Evolutionary conservation across 2,113 vertebrate species (phyloP), one percentile per base, ranked within the genome.

Genomic region (Strix uralensis): DNA sequence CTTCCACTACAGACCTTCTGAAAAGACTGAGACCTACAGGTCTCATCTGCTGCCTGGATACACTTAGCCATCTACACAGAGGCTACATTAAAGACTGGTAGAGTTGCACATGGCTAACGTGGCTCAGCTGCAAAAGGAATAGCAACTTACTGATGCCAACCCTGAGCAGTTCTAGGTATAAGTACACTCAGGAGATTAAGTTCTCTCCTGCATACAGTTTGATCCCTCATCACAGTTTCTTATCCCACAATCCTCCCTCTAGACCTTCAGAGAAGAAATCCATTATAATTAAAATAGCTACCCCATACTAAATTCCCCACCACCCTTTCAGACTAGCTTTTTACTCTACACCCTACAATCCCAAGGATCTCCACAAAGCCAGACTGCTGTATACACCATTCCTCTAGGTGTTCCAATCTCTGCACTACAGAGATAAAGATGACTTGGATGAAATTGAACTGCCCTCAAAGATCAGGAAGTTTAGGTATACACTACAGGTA

Each of bases 21-120:
- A 72, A 81, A 72, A 40, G 18, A 26, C n/a, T 7, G 13, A 78
- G 26, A 36, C 21, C 20, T 9, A 40, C 38, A 49, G 17, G 70
- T 46, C 55, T 66, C 21, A 25, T 22, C 57, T 52, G 30, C 13
- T 57, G 26, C 23, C 81, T 54, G 36, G 18, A 58, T 61, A 34
- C 63, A 40, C 62, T 57, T 11, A 12, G 30, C 19, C 51, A 36
- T 14, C 58, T 7, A 4, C 4, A 15, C 55, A 78, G 40, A 49
- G 19, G 20, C 25, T 83, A 66, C 17, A 84, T 83, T n/a, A 32
- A 47, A 81, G 32, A 30, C 42, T 19, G 15, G 34, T 5, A 54
- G 34, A 47, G 16, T 1, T 78, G 55, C 46, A 78, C 18, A 17
- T 1, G 5, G 59, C 55, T 87, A 66, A 57, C 0, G 0, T 55